Evolutionary conservation across 2,113 vertebrate genomes (phyloP), one percentile per base, ranked within the genome.

Genomic region (Oncorhynchus nerka): DNA sequence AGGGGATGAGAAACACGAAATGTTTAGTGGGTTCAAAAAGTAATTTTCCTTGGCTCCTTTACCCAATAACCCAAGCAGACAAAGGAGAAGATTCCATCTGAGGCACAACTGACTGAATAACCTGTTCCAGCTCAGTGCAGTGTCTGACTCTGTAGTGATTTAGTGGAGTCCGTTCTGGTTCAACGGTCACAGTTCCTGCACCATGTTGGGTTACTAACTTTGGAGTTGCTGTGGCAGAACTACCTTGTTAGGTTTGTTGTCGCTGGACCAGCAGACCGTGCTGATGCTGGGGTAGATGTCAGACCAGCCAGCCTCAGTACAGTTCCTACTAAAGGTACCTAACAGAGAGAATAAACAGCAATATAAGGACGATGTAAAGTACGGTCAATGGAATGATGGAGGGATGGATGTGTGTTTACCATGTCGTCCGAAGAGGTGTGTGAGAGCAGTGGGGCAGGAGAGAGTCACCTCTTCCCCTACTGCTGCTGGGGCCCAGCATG

Each of bases 401-500:
- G 6, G 7, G 6, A 8, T 39, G 34, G 34, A 39, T 7, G 26
- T 22, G 65, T 16, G 45, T 32, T 79, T 81, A 93, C 93, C 93
- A 0, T 91, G 78, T 72, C 79, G 89, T 19, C 89, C 89, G 71
- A 93, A 94, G 68, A 93, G 72, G 9, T 39, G 85, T 30, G 80
- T 70, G 51, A 94, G 83, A 19, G 87, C 73, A 16, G 79, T 19
- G 30, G 93, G 93, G 62, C 93, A 94, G 32, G 83, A 67, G 7
- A 88, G 87, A 71, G 87, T 86, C 65, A 75, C 72, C 78, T 91
- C 90, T 30, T 92, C 83, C 15, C 89, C 89, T 0, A 89, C 71
- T 0, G 69, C 76, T 0, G 89, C 82, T 3, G 69, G 75, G n/a
- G 51, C 78, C 92, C 93, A 94, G 28, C 93, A 94, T 0, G 86